These are phyloP conservation scores for Porites lobata DNA, from an alignment of 92 coral and sea anemone species.

Conservation along the genomic window DNA sequence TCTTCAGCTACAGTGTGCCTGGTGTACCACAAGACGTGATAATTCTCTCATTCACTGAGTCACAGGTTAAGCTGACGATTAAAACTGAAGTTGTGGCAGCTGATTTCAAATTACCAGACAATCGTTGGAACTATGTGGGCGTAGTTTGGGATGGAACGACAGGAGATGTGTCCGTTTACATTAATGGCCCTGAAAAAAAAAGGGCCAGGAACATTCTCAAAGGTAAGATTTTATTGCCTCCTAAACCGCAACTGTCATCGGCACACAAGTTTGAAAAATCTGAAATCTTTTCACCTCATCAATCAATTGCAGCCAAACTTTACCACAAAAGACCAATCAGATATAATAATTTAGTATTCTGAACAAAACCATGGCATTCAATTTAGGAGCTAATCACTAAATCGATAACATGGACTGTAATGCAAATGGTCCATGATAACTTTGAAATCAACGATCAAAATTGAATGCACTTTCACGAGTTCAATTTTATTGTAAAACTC, in stretches of 20 bases:
- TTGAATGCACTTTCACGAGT: too few species aligned
- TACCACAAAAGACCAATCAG: too few species aligned
- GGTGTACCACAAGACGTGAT: constrained; percentile 38
- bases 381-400: too few species aligned
- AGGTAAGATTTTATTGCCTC: neutral
- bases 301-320: too few species aligned
- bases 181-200: constrained; percentile 39
- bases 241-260: neutral
- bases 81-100: constrained; percentile 37
- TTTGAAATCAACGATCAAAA: too few species aligned
- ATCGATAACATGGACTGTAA: too few species aligned
- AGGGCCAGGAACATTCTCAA: neutral
- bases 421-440: too few species aligned
- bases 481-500: too few species aligned
- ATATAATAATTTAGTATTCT: too few species aligned
- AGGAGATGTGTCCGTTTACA: constrained; percentile 46
- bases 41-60: constrained; percentile 46
- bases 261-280: too few species aligned
- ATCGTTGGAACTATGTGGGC: constrained; percentile 72
- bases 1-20: constrained; percentile 67
- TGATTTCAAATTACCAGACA: constrained; percentile 53
- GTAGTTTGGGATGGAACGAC: constrained; percentile 46
- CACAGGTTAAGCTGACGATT: constrained; percentile 28
- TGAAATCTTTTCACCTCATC: too few species aligned
- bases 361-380: too few species aligned